Percentiles rank a stretch among this genome's conserved stretches.
These are phyloP conservation scores for Macrobrachium nipponense DNA, from an alignment of 1,140 invertebrate species.

Conservation along the genomic window DNA sequence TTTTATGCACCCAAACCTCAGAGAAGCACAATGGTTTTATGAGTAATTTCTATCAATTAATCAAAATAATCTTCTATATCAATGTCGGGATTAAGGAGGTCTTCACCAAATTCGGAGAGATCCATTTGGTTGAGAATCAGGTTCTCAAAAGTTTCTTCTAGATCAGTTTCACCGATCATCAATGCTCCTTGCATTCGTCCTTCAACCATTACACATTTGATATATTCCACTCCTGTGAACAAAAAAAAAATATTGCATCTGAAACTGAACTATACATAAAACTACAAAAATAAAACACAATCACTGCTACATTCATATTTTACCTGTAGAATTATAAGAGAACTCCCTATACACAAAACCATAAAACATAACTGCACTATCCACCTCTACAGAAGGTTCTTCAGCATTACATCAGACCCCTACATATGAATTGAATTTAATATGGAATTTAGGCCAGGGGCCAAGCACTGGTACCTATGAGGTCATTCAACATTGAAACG, in stretches of 20 bases:
- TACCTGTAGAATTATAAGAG: too few relatives aligned
- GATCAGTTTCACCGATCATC: conserved; percentile 90
- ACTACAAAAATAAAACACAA: not conserved
- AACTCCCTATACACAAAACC: too few relatives aligned
- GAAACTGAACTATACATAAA: conserved; percentile 31
- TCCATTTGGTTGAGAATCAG: conserved; percentile 96
- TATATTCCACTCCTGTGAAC: conserved; percentile 78
- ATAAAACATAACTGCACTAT: too few relatives aligned
- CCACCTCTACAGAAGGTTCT: too few relatives aligned
- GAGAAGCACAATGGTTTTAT: too few relatives aligned
- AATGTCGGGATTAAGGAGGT: conserved; percentile 93
- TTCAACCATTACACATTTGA: conserved; percentile 90
- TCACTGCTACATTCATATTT: not conserved
- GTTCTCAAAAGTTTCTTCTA: conserved; percentile 99
- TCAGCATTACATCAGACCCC: too few relatives aligned
- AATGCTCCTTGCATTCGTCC: conserved; percentile 91
- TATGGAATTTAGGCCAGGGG: too few relatives aligned
- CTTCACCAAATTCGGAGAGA: conserved; percentile 87
- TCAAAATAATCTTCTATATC: conserved; percentile 99
- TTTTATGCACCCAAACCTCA: too few relatives aligned
- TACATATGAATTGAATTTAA: too few relatives aligned
- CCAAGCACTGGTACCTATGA: too few relatives aligned
- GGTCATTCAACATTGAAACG: too few relatives aligned
- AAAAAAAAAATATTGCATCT: conserved; percentile 44
- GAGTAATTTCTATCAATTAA: conserved; percentile 69